Evolutionary conservation across 2,888 invertebrate species (phyloP).

Genomic region (Ochropleura leucogaster): DNA sequence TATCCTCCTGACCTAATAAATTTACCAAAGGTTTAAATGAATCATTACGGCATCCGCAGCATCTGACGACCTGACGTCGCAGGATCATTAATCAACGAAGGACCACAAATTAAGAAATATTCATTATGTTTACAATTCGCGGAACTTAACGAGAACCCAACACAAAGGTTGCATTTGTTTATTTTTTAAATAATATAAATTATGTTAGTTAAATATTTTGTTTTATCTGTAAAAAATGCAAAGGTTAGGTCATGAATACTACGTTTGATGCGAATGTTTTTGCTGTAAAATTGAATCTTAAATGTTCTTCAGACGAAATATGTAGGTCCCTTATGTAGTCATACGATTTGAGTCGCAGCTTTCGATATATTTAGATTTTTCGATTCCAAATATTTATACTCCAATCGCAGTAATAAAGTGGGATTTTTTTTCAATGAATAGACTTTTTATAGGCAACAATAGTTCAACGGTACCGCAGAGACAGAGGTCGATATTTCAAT

Average conservation of each 20-base stretch:
- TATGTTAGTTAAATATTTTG: constrained; percentile 15
- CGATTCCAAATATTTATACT: constrained; percentile 18
- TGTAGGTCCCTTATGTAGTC: constrained; percentile 10
- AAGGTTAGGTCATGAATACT: constrained; percentile 2
- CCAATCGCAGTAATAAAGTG: constrained; percentile 20
- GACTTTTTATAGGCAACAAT: constrained; percentile 14
- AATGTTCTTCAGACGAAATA: constrained; percentile 19
- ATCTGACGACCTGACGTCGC: constrained; percentile 50
- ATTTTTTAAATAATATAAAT: constrained; percentile 38
- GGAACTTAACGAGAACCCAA: constrained; percentile 48
- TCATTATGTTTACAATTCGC: constrained; percentile 54
- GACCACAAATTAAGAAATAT: constrained; percentile 61
- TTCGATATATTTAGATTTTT: constrained; percentile 10
- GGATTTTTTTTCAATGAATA: constrained; percentile 7
- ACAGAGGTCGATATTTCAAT: constrained; percentile 9
- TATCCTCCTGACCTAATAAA: constrained; percentile 42
- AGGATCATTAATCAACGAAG: constrained; percentile 68
- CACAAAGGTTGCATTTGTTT: constrained; percentile 33
- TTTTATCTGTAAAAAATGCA: constrained; percentile 2
- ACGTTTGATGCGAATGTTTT: constrained; percentile 7
- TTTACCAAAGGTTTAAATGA: constrained; percentile 60
- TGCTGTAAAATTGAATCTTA: constrained; percentile 2
- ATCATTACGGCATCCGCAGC: constrained; percentile 59
- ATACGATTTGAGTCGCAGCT: not conserved
- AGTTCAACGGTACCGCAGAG: not conserved